Conservation (phyloP, 2,113 vertebrate species). For the Melanerpes aurifrons region DNA sequence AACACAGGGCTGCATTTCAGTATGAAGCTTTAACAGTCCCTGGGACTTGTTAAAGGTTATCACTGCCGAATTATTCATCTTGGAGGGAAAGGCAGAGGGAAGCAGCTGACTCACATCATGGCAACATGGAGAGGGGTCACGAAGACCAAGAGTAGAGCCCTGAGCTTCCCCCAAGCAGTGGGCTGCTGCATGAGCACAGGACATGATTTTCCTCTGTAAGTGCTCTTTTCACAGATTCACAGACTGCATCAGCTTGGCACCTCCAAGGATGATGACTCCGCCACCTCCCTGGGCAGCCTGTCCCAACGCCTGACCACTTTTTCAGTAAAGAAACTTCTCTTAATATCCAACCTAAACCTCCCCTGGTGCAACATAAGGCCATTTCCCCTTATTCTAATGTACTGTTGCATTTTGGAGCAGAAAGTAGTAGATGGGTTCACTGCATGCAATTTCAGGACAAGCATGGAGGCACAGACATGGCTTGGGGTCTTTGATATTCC, state of each 20-base stretch:
- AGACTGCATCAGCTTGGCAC: too few species aligned
- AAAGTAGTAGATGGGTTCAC: background rate
- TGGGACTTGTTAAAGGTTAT: background rate
- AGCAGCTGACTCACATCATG: background rate
- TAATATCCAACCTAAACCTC: too few species aligned
- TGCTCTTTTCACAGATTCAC: background rate
- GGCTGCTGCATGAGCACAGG: background rate
- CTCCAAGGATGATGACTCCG: too few species aligned
- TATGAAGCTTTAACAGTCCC: background rate
- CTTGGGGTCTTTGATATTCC: background rate
- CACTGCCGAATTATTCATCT: background rate
- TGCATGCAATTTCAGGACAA: fast-evolving
- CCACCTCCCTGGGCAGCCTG: too few species aligned
- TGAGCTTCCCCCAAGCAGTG: fast-evolving
- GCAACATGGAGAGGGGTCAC: background rate
- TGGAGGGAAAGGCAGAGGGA: background rate
- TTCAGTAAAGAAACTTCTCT: too few species aligned
- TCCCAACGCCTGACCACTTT: too few species aligned
- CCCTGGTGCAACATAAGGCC: too few species aligned
- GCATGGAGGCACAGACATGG: background rate
- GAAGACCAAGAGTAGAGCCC: background rate
- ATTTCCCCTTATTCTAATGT: too few species aligned
- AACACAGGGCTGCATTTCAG: background rate
- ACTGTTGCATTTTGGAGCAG: background rate
- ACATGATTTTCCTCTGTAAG: background rate